Base-by-base conservation (phyloP, 2,888 invertebrate species). In the Unio pictorum region DNA sequence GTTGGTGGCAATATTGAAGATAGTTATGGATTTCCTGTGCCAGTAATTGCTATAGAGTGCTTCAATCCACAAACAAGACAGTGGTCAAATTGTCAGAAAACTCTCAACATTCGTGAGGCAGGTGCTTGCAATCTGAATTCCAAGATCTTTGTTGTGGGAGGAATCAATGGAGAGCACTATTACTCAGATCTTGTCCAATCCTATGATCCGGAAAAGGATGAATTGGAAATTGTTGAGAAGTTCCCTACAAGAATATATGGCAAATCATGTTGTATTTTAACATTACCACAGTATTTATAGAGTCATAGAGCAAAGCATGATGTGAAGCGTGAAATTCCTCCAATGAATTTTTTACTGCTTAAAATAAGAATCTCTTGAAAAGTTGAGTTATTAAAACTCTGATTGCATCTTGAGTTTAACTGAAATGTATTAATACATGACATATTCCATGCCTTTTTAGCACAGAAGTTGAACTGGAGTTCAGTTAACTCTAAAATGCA, bases 1-100 rank as follows among this genome's bases (percentile, higher is more conserved):
- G 77, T 88, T 66, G 89, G 89, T 34, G 89, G 89, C 0, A 89
- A 88, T 72, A 83, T 86, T 28, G 88, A 89, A 68, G 88, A 89
- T 71, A 81, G 84, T 56, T 87, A 88, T 67, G 87, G 87, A 6
- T 87, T 88, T 68, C 87, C 88, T 6, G 87, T 88, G 8, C 86
- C 87, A 4, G 85, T 87, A 45, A 87, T 84, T 55, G 82, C 84
- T 26, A 84, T 89, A 30, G 89, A 89, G 72, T 77, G 73, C 64
- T 87, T 85, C 76, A 77, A 77, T 45, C 81, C 84, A 0, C 66
- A 68, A 17, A 77, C 80, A 30, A 81, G 85, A 67, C 87, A 87
- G 72, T 89, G 89, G 89, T 85, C 86, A 11, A 58, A 84, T 15
- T 87, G 86, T 72, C 78, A 83, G 69, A 81, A 84, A 26, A 82